Evolutionary conservation across 2,797 vertebrate genomes (phyloP), one percentile per base, ranked within the genome.

Genomic region (Heliangelus exortis): DNA sequence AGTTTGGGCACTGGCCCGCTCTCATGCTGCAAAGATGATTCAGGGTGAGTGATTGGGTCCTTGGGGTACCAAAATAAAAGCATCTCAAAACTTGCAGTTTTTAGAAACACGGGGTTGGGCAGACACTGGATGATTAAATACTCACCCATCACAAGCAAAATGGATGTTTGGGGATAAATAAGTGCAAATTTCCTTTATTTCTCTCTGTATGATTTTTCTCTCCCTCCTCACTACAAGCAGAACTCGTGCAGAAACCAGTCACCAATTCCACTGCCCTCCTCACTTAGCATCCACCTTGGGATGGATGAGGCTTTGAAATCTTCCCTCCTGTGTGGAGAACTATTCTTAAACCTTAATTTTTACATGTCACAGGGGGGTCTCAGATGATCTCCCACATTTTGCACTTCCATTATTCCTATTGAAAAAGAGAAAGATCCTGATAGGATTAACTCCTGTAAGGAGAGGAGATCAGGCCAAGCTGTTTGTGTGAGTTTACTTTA

Each of bases 91-190:
- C 0, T 1, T 4, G 39, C 45, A 7, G 22, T 41, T 77, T 36
- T 61, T 26, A 36, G 48, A 34, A 34, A 13, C 19, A 39, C 0
- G 0, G 66, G 6, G 25, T 1, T 39, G 22, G 3, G 1, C 26
- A 33, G 78, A 14, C 12, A 12, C 7, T 3, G 29, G 23, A 2
- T 53, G 21, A 25, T 72, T 13, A 12, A 50, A 61, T 1, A 3
- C 7, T 51, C 3, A 4, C 41, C 47, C 14, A 8, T 31, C 1
- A 0, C 10, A 50, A 72, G 22, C 4, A n/a, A 58, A 76, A 36
- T 4, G 1, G 39, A 2, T 36, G 25, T 36, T 67, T 59, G 43
- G 54, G 8, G 41, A 15, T 43, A 13, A 26, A 17, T 3, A 55
- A 79, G 8, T 17, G 16, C 50, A 79, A 5, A 8, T 57, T 75